These are phyloP conservation scores for Odontamblyopus rebecca DNA, from an alignment of 2,797 vertebrate species.

Conservation along the genomic window DNA sequence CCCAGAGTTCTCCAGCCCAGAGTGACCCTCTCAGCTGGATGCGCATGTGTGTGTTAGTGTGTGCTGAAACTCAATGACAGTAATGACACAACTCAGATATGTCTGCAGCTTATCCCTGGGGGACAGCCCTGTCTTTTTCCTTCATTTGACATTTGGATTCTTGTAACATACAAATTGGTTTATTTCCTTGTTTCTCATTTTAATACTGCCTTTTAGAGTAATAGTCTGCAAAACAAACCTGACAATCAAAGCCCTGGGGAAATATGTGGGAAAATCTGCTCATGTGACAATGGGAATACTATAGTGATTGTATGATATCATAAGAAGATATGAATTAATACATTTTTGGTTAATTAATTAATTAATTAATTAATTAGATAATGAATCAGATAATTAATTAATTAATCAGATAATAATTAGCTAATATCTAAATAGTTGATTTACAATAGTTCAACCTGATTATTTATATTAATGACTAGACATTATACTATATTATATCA, in stretches of 20 bases:
- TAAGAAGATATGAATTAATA: too few relatives aligned
- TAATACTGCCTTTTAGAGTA: neutral
- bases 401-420: too few relatives aligned
- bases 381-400: too few relatives aligned
- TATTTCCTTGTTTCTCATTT: neutral
- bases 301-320: too few relatives aligned
- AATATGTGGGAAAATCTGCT: neutral
- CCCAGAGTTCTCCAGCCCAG: conserved; percentile 46
- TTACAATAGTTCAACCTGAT: too few relatives aligned
- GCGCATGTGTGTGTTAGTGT: conserved; percentile 15
- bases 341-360: too few relatives aligned
- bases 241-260: neutral
- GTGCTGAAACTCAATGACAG: conserved; percentile 6
- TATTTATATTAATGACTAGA: too few relatives aligned
- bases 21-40: conserved; percentile 6
- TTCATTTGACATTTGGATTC: conserved; percentile 33
- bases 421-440: too few relatives aligned
- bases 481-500: too few relatives aligned
- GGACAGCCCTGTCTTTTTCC: conserved; percentile 22
- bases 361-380: too few relatives aligned
- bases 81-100: conserved; percentile 10
- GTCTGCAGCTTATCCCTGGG: conserved; percentile 30
- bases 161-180: conserved; percentile 5
- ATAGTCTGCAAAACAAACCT: neutral
- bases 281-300: neutral